Percentiles rank a stretch among this genome's conserved stretches.
These are phyloP conservation scores for Lasaia peninsularis DNA, from an alignment of 1,140 invertebrate species.

Conservation along the genomic window DNA sequence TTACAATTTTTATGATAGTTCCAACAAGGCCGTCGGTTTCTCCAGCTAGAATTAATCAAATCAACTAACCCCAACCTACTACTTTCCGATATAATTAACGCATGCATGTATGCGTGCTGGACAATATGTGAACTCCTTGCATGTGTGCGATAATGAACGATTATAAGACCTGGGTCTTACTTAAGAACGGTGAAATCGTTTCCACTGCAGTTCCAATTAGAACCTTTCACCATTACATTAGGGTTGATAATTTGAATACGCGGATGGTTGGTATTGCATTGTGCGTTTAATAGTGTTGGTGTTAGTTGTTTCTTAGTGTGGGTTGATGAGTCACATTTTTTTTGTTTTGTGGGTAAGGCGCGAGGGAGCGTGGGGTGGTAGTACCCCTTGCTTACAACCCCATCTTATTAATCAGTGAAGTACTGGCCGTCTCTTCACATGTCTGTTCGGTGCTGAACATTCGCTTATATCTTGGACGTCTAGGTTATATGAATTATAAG, in stretches of 20 bases:
- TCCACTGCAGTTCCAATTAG: constrained; percentile 36
- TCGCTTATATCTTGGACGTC: constrained; percentile 43
- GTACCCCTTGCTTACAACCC: constrained; percentile 69
- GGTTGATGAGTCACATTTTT: constrained; percentile 77
- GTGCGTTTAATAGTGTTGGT: constrained; percentile 33
- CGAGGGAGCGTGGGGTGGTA: constrained; percentile 65
- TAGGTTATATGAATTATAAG: constrained; percentile 21
- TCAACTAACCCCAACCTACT: constrained; percentile 72
- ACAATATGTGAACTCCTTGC: constrained; percentile 57
- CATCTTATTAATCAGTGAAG: constrained; percentile 76
- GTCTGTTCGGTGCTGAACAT: constrained; percentile 53
- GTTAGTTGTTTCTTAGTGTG: constrained; percentile 62
- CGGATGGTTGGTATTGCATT: constrained; percentile 41
- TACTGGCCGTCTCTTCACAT: constrained; percentile 70
- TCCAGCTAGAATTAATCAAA: constrained; percentile 75
- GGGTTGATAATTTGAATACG: constrained; percentile 55
- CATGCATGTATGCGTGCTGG: constrained; percentile 63
- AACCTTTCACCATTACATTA: constrained; percentile 53
- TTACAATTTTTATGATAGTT: constrained; percentile 60
- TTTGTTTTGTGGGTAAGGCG: constrained; percentile 75
- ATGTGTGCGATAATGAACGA: constrained; percentile 74
- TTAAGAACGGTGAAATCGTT: constrained; percentile 43
- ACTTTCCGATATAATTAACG: constrained; percentile 77
- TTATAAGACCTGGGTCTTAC: constrained; percentile 60
- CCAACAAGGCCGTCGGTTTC: constrained; percentile 59